Evolutionary conservation across 2,888 invertebrate genomes (phyloP).

Genomic region (Rhingia rostrata): DNA sequence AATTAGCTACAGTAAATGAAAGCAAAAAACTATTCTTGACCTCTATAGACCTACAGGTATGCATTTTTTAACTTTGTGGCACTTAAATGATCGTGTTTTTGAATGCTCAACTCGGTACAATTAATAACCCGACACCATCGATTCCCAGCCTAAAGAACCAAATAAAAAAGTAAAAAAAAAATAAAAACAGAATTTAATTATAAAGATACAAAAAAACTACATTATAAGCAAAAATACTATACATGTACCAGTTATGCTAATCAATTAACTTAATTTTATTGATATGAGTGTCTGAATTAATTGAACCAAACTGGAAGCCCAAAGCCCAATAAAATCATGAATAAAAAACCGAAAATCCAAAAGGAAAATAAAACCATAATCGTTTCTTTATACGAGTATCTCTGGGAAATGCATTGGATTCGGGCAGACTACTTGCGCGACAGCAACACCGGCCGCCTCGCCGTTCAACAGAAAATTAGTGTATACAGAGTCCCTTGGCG

Average conservation of each 20-base stretch:
- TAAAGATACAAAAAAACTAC: slow-evolving; percentile 51
- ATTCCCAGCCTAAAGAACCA: too few species aligned
- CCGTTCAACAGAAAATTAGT: slow-evolving; percentile 61
- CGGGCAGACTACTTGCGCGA: slow-evolving; percentile 22
- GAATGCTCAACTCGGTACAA: too few species aligned
- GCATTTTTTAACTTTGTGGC: too few species aligned
- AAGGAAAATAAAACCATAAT: slow-evolving; percentile 48
- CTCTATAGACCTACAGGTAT: too few species aligned
- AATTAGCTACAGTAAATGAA: too few species aligned
- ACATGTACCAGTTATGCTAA: slow-evolving; percentile 74
- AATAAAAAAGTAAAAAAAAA: background rate
- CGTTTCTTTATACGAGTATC: slow-evolving; percentile 32
- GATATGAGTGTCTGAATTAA: slow-evolving; percentile 74
- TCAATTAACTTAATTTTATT: slow-evolving; percentile 74
- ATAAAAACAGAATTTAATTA: slow-evolving; percentile 51
- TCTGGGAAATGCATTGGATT: slow-evolving; percentile 55
- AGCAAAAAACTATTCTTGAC: too few species aligned
- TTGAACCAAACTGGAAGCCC: slow-evolving; percentile 66
- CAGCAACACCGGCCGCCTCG: slow-evolving; percentile 15
- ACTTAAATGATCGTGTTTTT: too few species aligned
- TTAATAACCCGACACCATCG: background rate
- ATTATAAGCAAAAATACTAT: slow-evolving; percentile 66
- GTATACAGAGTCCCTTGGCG: slow-evolving; percentile 38
- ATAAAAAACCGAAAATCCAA: slow-evolving; percentile 32
- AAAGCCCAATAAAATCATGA: slow-evolving; percentile 51